Evolutionary conservation across 2,797 vertebrate genomes (phyloP), one percentile per base, ranked within the genome.

Genomic region (Pteropus rufus): DNA sequence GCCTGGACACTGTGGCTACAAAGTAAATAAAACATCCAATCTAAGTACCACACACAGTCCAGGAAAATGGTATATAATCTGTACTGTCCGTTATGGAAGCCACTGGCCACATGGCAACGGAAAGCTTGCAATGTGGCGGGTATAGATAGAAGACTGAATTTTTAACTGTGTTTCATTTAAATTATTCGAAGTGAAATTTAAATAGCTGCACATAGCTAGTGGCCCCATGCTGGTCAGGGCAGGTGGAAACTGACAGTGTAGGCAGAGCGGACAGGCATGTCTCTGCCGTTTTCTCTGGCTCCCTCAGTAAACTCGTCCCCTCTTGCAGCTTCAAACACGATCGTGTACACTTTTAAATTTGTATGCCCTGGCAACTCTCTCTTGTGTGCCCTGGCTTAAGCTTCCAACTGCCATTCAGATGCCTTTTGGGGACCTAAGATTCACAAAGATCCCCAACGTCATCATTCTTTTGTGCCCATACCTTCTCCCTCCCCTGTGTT

Each of bases 151-250:
- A 39, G 60, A 69, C 24, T n/a, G 21, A 29, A 56, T 76, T 72
- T 84, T 89, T n/a, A 73, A n/a, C 44, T 84, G 58, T 14, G 52
- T 58, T 54, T 46, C 24, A 31, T 65, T 62, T 34, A 24, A 67
- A 72, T 73, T 60, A 60, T 7, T 79, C 41, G 24, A 56, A 49
- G 19, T 49, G 52, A 36, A 41, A 62, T 62, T 16, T 41, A 77
- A 73, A 65, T 7, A 54, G 64, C 31, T 5, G 21, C 49, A 10
- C 23, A 14, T 46, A 31, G 54, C 56, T 52, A 16, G 46, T 36
- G 73, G 24, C 46, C n/a, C 62, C n/a, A 0, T 8, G 7, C 0
- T 15, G 11, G 26, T 60, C 0, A 34, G 49, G n/a, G 24, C 4
- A 12, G 31, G 24, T 26, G 26, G 62, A 39, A 46, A 64, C 24